Evolutionary conservation across 2,113 vertebrate species (phyloP).

Genomic region (Anhinga rufa): DNA sequence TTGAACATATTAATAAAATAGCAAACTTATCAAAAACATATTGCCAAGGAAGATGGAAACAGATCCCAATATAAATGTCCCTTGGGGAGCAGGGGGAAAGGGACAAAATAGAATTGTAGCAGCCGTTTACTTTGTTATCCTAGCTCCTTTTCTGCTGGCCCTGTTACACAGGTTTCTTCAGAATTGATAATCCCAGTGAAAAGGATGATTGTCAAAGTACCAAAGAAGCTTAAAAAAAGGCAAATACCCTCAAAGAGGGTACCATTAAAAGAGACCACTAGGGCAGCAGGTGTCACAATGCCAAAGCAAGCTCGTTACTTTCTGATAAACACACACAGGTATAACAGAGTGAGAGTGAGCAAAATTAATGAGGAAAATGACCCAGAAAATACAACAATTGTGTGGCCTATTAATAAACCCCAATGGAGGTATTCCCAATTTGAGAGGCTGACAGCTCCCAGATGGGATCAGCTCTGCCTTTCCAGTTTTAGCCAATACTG

Average conservation of each 20-base stretch:
- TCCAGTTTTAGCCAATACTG: not conserved
- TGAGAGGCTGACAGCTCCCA: not conserved
- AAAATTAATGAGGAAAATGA: not conserved
- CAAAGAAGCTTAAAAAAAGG: not conserved
- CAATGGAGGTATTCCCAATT: not conserved
- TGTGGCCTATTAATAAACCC: not conserved
- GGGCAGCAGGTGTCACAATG: not conserved
- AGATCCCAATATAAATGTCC: not conserved
- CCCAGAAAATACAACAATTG: not conserved
- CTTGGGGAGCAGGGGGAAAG: no score
- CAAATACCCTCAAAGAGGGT: not conserved
- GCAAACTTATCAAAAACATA: not conserved
- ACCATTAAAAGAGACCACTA: not conserved
- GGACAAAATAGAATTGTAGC: not conserved
- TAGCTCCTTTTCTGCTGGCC: not conserved
- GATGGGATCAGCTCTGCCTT: not conserved
- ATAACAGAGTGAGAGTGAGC: not conserved
- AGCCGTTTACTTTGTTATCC: not conserved
- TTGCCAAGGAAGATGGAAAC: not conserved
- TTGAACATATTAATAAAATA: not conserved
- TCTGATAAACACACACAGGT: not conserved
- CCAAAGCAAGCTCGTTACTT: not conserved
- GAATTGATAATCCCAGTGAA: not conserved
- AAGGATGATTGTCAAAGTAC: not conserved
- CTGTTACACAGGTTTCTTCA: not conserved